Evolutionary conservation across 2,113 vertebrate species (phyloP).

Genomic region (Typhlomys cinereus): DNA sequence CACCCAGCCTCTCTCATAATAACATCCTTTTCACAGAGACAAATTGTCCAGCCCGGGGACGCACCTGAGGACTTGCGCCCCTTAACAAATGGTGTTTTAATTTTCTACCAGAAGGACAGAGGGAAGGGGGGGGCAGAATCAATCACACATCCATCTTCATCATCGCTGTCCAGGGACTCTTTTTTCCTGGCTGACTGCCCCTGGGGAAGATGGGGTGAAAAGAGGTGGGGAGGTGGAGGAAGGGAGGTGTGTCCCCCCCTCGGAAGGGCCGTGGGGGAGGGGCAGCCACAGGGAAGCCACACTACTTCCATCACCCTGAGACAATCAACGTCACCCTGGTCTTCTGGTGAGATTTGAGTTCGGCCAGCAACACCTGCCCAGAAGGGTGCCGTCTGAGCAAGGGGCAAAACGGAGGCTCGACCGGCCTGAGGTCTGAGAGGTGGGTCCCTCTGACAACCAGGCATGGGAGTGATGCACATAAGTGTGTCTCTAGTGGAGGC

Average conservation of each 20-base stretch:
- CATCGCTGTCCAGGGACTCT: constrained; percentile 88
- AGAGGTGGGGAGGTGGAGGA: constrained; percentile 73
- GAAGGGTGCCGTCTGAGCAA: fast-evolving
- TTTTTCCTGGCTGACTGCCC: constrained; percentile 88
- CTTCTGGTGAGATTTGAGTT: not conserved
- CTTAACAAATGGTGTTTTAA: constrained; percentile 94
- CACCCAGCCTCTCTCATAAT: constrained; percentile 88
- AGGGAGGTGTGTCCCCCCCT: no score
- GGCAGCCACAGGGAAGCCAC: not conserved
- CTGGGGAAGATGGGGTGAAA: constrained; percentile 86
- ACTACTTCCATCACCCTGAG: not conserved
- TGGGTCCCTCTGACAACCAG: no score
- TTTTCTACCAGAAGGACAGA: constrained; percentile 91
- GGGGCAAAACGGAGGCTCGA: constrained; percentile 49
- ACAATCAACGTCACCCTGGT: no score
- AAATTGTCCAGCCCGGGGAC: constrained; percentile 90
- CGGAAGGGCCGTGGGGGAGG: constrained; percentile 43
- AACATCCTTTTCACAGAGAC: constrained; percentile 91
- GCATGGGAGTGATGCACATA: not conserved
- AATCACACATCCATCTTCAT: constrained; percentile 92
- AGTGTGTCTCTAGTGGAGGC: not conserved
- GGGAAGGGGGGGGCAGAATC: constrained; percentile 87
- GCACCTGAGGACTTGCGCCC: constrained; percentile 91
- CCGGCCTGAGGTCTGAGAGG: fast-evolving
- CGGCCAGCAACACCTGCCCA: fast-evolving